These are phyloP conservation scores for Panurus biarmicus DNA, from an alignment of 2,113 vertebrate genomes.

Conservation along the genomic window DNA sequence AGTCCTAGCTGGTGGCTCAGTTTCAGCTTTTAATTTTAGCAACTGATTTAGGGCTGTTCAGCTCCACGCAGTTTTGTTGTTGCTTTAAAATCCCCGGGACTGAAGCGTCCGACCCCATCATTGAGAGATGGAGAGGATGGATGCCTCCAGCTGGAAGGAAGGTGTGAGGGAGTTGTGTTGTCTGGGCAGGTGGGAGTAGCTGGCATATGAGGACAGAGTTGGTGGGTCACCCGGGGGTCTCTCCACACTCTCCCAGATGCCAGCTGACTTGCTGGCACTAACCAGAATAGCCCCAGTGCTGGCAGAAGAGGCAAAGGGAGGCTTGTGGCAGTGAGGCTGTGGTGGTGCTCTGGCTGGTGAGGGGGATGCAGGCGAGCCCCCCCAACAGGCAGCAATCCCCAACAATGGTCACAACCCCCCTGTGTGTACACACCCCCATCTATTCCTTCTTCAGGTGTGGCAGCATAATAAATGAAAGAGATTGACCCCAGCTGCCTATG, in stretches of 20 bases:
- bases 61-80: neutral
- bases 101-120: fast-evolving
- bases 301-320: fast-evolving
- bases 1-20: constrained; percentile 12
- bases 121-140: neutral
- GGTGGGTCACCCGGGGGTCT: neutral
- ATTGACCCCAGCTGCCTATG: neutral
- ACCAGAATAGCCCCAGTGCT: fast-evolving
- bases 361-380: neutral
- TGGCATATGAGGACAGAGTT: neutral
- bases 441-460: neutral
- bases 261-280: neutral
- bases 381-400: fast-evolving
- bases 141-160: neutral
- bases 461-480: neutral
- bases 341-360: neutral
- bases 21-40: constrained; percentile 57
- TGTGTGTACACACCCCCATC: fast-evolving
- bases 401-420: fast-evolving
- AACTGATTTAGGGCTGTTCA: neutral
- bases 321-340: neutral
- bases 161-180: neutral
- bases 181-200: neutral
- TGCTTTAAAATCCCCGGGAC: neutral
- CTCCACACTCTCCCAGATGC: neutral